phyloP scores from a whole-genome alignment of 2,888 invertebrate genomes.

The Aporophyla nigra region DNA sequence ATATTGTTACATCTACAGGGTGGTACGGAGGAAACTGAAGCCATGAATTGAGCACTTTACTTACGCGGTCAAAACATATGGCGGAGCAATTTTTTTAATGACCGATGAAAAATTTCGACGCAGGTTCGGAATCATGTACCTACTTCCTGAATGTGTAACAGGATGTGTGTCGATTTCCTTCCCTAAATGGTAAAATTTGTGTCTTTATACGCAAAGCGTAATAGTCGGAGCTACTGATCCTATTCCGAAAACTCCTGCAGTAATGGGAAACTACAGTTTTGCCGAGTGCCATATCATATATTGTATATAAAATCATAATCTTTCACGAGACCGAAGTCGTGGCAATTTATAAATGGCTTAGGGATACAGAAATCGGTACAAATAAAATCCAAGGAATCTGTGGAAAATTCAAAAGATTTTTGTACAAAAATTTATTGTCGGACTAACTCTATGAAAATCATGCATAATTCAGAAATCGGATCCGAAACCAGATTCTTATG shows the following conservation, averaged over 20 bases:
- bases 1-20: background rate
- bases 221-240: background rate
- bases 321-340: background rate
- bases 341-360: background rate
- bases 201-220: too few relatives aligned
- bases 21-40: too few relatives aligned
- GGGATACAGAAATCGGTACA: background rate
- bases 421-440: conserved; percentile 49
- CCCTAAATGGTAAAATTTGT: too few relatives aligned
- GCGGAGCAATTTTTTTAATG: too few relatives aligned
- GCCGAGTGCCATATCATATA: background rate
- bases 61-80: too few relatives aligned
- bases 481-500: conserved; percentile 67
- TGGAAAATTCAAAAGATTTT: conserved; percentile 40
- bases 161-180: too few relatives aligned
- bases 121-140: background rate
- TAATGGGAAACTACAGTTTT: background rate
- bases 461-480: conserved; percentile 75
- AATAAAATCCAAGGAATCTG: conserved; percentile 10
- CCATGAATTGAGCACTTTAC: too few relatives aligned
- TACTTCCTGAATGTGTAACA: too few relatives aligned
- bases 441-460: conserved; percentile 62
- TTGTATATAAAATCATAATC: background rate
- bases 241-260: background rate
- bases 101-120: too few relatives aligned